These are phyloP conservation scores for Disparrhopalites patrizii DNA, from an alignment of 2,888 invertebrate genomes.

Conservation along the genomic window DNA sequence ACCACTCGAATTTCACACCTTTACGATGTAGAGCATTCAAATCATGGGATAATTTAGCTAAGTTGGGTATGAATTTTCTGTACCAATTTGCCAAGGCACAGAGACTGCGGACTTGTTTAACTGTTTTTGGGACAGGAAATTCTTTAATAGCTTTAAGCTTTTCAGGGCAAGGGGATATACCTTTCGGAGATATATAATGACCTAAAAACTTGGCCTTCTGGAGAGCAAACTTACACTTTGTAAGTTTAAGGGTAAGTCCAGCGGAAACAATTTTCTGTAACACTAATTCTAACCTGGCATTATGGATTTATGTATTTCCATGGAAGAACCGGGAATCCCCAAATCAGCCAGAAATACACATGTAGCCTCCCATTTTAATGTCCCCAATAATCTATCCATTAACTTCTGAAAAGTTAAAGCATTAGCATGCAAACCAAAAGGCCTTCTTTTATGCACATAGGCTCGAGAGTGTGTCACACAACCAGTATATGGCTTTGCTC, in stretches of 20 bases:
- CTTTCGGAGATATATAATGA: background rate
- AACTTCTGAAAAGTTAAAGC: background rate
- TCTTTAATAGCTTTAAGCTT: slow-evolving; percentile 25
- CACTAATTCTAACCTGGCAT: background rate
- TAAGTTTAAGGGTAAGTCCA: background rate
- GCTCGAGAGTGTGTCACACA: background rate
- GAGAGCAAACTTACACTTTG: background rate
- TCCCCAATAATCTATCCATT: background rate
- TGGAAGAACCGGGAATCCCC: background rate
- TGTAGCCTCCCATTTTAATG: background rate
- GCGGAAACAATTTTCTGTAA: background rate
- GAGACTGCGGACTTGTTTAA: slow-evolving; percentile 17
- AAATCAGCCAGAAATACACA: background rate
- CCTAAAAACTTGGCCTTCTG: background rate
- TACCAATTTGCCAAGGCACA: slow-evolving; percentile 33
- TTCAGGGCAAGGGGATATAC: slow-evolving; percentile 8
- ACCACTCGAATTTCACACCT: slow-evolving; percentile 18
- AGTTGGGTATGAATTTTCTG: slow-evolving; percentile 22
- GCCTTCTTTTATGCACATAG: background rate
- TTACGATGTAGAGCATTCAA: slow-evolving; percentile 8
- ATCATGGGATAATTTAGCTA: slow-evolving; percentile 12
- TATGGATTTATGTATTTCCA: too few relatives aligned
- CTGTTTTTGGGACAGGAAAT: slow-evolving; percentile 20
- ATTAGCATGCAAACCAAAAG: background rate
- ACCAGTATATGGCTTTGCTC: background rate